phyloP scores from a whole-genome alignment of 2,888 invertebrate species.

The Eristalinus aeneus region DNA sequence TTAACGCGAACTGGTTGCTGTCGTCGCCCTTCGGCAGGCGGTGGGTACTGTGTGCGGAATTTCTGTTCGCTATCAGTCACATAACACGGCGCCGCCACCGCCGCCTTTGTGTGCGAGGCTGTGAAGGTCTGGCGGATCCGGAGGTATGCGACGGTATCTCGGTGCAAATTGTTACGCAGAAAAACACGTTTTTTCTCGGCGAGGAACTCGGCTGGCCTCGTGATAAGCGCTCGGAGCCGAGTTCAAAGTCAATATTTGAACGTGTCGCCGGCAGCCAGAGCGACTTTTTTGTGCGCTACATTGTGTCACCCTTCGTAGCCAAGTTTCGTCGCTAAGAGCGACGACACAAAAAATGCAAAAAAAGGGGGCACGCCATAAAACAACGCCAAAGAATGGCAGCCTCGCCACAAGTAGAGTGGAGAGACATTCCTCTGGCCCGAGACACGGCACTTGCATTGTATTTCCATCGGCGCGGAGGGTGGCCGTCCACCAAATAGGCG shows the following conservation, averaged over 20 bases:
- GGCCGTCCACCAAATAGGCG: constrained; percentile 21
- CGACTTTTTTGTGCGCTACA: constrained; percentile 39
- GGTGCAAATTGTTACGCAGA: constrained; percentile 40
- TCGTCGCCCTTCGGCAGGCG: too few species aligned
- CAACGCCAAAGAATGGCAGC: constrained; percentile 12
- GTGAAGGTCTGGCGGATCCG: not conserved
- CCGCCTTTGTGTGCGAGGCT: not conserved
- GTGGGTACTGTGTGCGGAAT: constrained; percentile 5
- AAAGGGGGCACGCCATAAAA: not conserved
- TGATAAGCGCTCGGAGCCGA: constrained; percentile 31
- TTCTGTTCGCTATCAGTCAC: not conserved
- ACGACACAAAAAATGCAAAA: not conserved
- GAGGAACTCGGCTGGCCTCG: not conserved
- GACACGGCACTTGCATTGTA: constrained; percentile 42
- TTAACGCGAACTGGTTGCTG: not conserved
- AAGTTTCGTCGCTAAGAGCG: constrained; percentile 5
- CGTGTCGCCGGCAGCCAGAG: constrained; percentile 36
- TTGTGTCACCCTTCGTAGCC: constrained; percentile 4
- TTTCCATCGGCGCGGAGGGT: constrained; percentile 3
- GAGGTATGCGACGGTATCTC: constrained; percentile 8
- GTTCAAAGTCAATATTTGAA: constrained; percentile 62
- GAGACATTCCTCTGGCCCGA: constrained; percentile 28
- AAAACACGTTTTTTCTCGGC: constrained; percentile 17
- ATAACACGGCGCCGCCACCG: not conserved
- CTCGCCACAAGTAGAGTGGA: constrained; percentile 29